A percentile compares a stretch with the other conserved stretches of the same genome.
Evolutionary conservation across 2,797 vertebrate species (phyloP).

Genomic region (Sandelia bainsii): DNA sequence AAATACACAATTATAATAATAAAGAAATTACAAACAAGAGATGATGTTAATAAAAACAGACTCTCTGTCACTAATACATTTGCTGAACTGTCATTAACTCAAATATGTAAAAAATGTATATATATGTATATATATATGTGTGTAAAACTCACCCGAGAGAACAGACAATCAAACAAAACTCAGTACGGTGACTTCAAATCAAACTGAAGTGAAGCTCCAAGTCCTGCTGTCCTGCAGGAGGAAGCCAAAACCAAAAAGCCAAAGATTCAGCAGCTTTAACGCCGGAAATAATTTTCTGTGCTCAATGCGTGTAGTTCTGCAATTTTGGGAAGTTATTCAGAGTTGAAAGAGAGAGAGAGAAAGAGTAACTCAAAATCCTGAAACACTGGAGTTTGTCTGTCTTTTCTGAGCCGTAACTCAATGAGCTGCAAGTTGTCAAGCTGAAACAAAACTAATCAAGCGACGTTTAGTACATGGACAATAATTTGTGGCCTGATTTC

Average conservation of each 20-base stretch:
- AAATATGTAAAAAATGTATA: neutral
- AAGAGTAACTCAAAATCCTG: neutral
- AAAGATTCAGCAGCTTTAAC: conserved; percentile 47
- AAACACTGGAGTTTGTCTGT: neutral
- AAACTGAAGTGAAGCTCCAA: conserved; percentile 19
- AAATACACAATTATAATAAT: neutral
- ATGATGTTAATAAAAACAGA: neutral
- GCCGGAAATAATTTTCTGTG: neutral
- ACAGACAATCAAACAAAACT: conserved; percentile 5
- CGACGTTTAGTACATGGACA: no score
- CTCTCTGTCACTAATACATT: neutral
- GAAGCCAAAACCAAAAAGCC: conserved; percentile 21
- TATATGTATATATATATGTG: no score
- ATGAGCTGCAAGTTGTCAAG: neutral
- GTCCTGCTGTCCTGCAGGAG: conserved; percentile 30
- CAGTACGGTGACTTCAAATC: neutral
- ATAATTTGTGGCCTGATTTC: no score
- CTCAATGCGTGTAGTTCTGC: conserved; percentile 34
- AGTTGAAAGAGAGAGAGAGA: neutral
- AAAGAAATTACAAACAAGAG: neutral
- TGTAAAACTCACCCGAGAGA: conserved; percentile 43
- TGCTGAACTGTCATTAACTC: neutral
- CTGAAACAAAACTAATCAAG: no score
- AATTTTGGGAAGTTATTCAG: conserved; percentile 12
- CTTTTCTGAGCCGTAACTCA: neutral